Conservation (phyloP, 2,797 vertebrate genomes). For the Galagoides demidoff region DNA sequence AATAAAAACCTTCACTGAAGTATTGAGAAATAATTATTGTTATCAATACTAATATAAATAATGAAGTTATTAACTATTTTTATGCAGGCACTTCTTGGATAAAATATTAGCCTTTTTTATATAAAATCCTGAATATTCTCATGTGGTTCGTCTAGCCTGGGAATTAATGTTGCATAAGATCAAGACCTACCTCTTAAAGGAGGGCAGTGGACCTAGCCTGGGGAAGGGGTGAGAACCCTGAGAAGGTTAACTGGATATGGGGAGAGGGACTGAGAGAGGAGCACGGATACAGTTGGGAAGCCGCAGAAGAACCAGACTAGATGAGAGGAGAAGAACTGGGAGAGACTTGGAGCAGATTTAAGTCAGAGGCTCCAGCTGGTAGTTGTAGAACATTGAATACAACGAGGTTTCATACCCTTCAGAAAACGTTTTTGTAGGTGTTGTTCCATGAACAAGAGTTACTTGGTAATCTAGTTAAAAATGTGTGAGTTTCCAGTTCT, state of each 20-base stretch:
- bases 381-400: not conserved
- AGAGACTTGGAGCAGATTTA: not conserved
- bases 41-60: conserved; percentile 49
- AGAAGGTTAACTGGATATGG: not conserved
- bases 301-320: not conserved
- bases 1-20: not conserved
- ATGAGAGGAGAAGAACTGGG: not conserved
- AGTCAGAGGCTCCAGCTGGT: not conserved
- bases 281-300: not conserved
- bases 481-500: not conserved
- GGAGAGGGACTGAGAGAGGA: not conserved
- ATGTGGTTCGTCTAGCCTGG: not conserved
- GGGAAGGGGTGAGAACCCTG: not conserved
- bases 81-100: not conserved
- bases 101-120: not conserved
- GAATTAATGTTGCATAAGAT: not conserved
- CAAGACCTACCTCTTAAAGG: not conserved
- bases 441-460: not conserved
- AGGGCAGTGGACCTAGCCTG: not conserved
- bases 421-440: not conserved
- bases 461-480: not conserved
- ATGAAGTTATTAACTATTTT: conserved; percentile 12
- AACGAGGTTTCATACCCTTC: not conserved
- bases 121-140: not conserved
- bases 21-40: conserved; percentile 42